These are phyloP conservation scores for Habroteleia sp. DNA, from an alignment of 2,888 invertebrate genomes.

Conservation along the genomic window DNA sequence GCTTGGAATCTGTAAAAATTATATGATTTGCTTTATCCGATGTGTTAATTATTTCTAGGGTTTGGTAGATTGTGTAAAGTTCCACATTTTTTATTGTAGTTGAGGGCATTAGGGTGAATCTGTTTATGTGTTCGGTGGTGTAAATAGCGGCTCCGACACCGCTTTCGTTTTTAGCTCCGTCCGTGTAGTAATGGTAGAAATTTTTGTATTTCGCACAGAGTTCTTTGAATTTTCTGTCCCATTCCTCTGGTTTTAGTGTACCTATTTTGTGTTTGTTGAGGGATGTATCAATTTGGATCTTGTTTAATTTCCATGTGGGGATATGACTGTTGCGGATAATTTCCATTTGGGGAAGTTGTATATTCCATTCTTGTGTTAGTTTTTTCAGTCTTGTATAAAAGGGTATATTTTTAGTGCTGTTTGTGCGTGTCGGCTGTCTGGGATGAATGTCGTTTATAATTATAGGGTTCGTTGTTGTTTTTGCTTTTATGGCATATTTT, in stretches of 20 bases:
- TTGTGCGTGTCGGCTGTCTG: not conserved
- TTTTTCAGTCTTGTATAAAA: not conserved
- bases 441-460: not conserved
- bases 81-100: not conserved
- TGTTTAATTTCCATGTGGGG: not conserved
- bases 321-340: not conserved
- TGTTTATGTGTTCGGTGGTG: not conserved
- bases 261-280: not conserved
- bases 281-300: not conserved
- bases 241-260: not conserved
- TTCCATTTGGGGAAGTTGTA: not conserved
- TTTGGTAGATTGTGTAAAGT: not conserved
- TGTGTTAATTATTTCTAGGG: no score
- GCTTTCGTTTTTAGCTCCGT: not conserved
- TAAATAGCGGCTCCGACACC: not conserved
- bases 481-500: slow-evolving; percentile 4
- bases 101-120: not conserved
- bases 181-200: no score
- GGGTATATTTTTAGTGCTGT: not conserved
- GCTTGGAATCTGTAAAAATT: no score
- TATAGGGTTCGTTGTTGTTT: no score
- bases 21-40: no score
- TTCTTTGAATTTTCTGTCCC: not conserved
- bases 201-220: not conserved
- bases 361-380: not conserved